A percentile compares a stretch with the other conserved stretches of the same genome.
Conservation (phyloP, 1,140 invertebrate genomes). For the Varroa destructor region DNA sequence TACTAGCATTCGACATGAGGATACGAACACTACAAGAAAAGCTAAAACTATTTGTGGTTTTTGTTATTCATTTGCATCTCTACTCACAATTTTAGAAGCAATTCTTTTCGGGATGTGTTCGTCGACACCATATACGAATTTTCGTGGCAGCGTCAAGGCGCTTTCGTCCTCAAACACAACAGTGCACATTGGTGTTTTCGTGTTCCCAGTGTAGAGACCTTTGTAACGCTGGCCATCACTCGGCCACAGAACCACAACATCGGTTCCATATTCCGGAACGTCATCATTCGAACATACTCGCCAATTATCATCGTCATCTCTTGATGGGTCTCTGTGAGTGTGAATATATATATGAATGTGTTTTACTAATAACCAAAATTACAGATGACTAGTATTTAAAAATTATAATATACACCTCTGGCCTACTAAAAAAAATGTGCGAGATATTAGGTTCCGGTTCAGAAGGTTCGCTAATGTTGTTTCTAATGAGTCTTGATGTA, state of each 20-base stretch:
- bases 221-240: constrained; percentile 19
- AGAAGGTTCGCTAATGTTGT: no score
- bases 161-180: constrained; percentile 31
- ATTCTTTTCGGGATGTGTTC: constrained; percentile 26
- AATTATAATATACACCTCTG: no score
- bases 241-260: constrained; percentile 9
- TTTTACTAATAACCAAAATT: no score
- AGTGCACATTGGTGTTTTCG: constrained; percentile 27
- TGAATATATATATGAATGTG: no score
- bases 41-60: no score
- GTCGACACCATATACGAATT: constrained; percentile 29
- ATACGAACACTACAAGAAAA: no score
- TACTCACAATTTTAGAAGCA: constrained; percentile 22
- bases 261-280: not conserved
- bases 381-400: no score
- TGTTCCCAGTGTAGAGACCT: constrained; percentile 1
- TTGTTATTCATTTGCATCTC: constrained; percentile 3
- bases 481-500: no score
- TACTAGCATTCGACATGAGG: no score
- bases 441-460: no score
- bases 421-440: no score
- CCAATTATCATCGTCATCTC: constrained; percentile 22
- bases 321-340: no score
- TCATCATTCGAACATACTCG: not conserved
- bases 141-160: constrained; percentile 28